These are phyloP conservation scores for Tamandua tetradactyla DNA, from an alignment of 2,797 vertebrate genomes.

Conservation along the genomic window DNA sequence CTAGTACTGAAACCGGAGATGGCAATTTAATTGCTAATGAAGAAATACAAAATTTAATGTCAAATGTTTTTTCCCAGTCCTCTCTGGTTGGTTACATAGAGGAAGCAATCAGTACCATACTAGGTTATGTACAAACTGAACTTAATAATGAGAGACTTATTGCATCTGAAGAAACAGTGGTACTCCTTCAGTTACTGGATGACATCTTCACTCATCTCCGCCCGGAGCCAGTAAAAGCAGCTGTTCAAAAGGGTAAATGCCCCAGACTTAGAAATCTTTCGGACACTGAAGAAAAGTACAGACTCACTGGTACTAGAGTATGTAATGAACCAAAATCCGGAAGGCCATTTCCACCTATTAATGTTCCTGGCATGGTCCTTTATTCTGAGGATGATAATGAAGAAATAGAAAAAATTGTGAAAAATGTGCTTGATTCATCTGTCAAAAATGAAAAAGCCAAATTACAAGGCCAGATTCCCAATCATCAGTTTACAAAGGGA, in stretches of 20 bases:
- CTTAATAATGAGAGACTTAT: constrained; percentile 72
- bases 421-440: constrained; percentile 69
- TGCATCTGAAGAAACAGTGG: constrained; percentile 75
- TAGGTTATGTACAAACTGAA: constrained; percentile 72
- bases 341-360: constrained; percentile 70
- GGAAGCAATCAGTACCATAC: constrained; percentile 67
- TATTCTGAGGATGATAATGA: constrained; percentile 80
- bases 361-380: constrained; percentile 81
- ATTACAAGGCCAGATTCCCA: background rate
- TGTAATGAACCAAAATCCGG: background rate
- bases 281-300: constrained; percentile 56
- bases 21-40: constrained; percentile 49
- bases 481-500: background rate
- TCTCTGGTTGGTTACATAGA: constrained; percentile 68
- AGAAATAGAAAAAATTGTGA: constrained; percentile 73
- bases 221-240: background rate
- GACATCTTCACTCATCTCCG: constrained; percentile 69
- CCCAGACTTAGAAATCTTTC: background rate
- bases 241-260: background rate
- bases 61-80: constrained; percentile 64
- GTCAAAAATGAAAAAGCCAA: constrained; percentile 53
- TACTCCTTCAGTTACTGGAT: constrained; percentile 66
- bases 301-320: background rate
- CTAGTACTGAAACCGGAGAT: background rate
- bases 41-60: constrained; percentile 67